Conservation (phyloP, 2,113 vertebrate genomes). For the Fulmarus glacialis region DNA sequence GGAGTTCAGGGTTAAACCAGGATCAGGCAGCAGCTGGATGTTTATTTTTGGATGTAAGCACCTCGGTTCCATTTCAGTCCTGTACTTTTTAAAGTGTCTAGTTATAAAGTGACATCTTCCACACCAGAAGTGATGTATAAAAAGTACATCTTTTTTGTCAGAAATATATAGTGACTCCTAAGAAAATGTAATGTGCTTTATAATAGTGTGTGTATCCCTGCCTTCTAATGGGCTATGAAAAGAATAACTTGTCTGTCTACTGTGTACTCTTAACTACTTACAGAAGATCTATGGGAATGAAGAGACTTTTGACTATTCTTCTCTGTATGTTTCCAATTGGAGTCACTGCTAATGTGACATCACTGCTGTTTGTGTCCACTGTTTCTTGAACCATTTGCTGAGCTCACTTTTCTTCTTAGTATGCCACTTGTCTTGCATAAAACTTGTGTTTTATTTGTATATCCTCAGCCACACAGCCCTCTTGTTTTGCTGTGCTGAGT, state of each 20-base stretch:
- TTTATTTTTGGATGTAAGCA: conserved; percentile 12
- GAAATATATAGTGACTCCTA: neutral
- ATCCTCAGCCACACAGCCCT: neutral
- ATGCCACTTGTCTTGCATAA: neutral
- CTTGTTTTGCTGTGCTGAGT: neutral
- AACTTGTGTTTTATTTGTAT: neutral
- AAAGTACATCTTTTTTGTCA: neutral
- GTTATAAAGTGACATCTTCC: neutral
- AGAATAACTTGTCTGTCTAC: neutral
- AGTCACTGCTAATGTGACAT: neutral
- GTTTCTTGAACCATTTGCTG: neutral
- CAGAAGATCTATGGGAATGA: neutral
- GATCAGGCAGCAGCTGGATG: neutral
- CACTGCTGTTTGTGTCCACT: neutral
- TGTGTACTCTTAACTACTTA: neutral
- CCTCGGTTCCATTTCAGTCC: neutral
- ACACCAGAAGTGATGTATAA: neutral
- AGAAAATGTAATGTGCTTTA: neutral
- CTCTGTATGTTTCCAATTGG: neutral
- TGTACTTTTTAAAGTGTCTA: conserved; percentile 10
- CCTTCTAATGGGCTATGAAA: neutral
- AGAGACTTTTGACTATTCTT: neutral
- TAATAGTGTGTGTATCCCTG: neutral
- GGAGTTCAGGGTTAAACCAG: neutral
- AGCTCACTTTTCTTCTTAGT: neutral